These are phyloP conservation scores for Bujurquina vittata DNA, from an alignment of 2,113 vertebrate species.

Conservation along the genomic window DNA sequence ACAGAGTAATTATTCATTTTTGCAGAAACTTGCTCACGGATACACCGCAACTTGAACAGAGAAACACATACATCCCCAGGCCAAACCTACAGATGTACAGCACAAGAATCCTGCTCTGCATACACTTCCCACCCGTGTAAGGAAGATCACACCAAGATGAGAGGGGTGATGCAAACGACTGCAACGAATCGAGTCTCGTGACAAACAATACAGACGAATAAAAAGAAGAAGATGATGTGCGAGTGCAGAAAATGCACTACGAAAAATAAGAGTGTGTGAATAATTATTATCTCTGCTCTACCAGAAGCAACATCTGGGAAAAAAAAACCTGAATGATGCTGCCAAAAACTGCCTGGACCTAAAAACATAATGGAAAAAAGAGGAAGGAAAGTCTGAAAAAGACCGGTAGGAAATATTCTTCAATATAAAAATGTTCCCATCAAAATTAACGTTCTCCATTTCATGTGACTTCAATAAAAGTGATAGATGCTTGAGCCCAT, in stretches of 20 bases:
- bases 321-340: constrained; percentile 5
- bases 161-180: constrained; percentile 75
- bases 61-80: constrained; percentile 1
- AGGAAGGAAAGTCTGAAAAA: neutral
- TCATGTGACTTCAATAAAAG: constrained; percentile 26
- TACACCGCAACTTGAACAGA: neutral
- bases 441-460: constrained; percentile 19
- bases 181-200: constrained; percentile 66
- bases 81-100: constrained; percentile 50
- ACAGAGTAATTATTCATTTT: neutral
- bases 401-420: neutral
- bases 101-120: constrained; percentile 27
- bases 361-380: neutral
- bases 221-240: neutral
- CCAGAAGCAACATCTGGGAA: constrained; percentile 30
- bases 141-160: constrained; percentile 44
- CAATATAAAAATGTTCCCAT: neutral
- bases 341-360: constrained; percentile 14
- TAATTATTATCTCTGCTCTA: constrained; percentile 41
- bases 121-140: constrained; percentile 23
- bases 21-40: constrained; percentile 28
- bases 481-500: constrained; percentile 21
- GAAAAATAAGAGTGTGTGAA: constrained; percentile 10
- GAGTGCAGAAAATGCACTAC: neutral
- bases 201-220: constrained; percentile 33